Conservation (phyloP, 1,140 invertebrate species). For the Ridgeia piscesae region DNA sequence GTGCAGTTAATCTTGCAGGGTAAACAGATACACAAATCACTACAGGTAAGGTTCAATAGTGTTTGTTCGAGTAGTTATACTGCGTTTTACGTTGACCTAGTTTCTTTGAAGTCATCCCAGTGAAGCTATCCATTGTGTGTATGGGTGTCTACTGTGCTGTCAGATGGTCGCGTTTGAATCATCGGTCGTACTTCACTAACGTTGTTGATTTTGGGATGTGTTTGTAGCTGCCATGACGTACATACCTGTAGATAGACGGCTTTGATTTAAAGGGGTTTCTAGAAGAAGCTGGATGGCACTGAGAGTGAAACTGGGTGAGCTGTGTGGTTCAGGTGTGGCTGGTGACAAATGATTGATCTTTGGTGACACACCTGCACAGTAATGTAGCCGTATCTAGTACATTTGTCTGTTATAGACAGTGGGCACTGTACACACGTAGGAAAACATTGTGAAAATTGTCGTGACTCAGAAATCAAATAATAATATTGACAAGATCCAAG, state of each 20-base stretch:
- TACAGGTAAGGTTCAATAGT: not conserved
- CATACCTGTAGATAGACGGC: not conserved
- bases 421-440: not conserved
- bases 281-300: not conserved
- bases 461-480: not conserved
- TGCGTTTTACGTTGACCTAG: not conserved
- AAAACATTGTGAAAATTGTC: not conserved
- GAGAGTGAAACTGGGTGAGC: not conserved
- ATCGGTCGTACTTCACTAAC: not conserved
- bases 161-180: not conserved
- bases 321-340: not conserved
- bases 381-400: not conserved
- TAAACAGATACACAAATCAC: not conserved
- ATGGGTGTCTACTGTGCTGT: not conserved
- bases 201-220: not conserved
- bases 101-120: not conserved
- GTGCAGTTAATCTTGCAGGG: not conserved
- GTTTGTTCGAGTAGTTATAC: not conserved
- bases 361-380: not conserved
- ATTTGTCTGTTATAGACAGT: not conserved
- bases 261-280: not conserved
- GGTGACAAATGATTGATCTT: not conserved
- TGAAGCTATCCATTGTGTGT: not conserved
- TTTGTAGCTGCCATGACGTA: not conserved
- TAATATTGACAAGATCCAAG: not conserved